Conservation (phyloP, 1,140 invertebrate species). For the Latrodectus geometricus region DNA sequence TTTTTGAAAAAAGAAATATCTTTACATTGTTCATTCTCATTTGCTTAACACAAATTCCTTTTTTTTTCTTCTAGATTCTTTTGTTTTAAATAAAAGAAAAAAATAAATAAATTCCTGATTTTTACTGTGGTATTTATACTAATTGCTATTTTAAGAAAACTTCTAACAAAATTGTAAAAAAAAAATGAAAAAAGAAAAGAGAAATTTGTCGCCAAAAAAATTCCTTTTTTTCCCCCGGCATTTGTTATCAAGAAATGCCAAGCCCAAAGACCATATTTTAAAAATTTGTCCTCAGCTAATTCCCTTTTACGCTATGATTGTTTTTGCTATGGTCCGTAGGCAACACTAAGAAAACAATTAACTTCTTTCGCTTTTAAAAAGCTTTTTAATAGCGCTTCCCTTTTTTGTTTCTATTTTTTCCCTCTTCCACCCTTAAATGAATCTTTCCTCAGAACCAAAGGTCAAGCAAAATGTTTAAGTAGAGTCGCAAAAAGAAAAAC, state of each 20-base stretch:
- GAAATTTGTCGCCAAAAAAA: constrained; percentile 14
- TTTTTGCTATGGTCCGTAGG: constrained; percentile 22
- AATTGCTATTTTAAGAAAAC: constrained; percentile 41
- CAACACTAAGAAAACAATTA: constrained; percentile 54
- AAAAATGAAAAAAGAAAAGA: constrained; percentile 25
- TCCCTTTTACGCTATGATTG: constrained; percentile 48
- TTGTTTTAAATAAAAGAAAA: constrained; percentile 4
- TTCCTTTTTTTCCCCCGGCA: not conserved
- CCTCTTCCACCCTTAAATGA: constrained; percentile 13
- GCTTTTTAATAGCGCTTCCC: constrained; percentile 53
- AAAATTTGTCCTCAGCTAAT: constrained; percentile 49
- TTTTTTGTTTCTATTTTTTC: constrained; percentile 8
- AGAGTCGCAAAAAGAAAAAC: not conserved
- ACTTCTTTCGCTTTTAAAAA: constrained; percentile 45
- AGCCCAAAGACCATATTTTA: constrained; percentile 51
- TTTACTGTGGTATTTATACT: constrained; percentile 51
- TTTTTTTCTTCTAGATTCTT: constrained; percentile 33
- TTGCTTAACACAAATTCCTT: too few species aligned
- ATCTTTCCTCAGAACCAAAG: not conserved
- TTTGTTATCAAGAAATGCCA: constrained; percentile 28
- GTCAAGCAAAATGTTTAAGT: constrained; percentile 11
- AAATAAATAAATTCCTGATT: constrained; percentile 37
- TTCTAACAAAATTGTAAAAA: constrained; percentile 15
- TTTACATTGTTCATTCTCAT: too few species aligned
- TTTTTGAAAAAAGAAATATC: too few species aligned